These are phyloP conservation scores for Steatornis caripensis DNA, from an alignment of 2,113 vertebrate species.

Conservation along the genomic window DNA sequence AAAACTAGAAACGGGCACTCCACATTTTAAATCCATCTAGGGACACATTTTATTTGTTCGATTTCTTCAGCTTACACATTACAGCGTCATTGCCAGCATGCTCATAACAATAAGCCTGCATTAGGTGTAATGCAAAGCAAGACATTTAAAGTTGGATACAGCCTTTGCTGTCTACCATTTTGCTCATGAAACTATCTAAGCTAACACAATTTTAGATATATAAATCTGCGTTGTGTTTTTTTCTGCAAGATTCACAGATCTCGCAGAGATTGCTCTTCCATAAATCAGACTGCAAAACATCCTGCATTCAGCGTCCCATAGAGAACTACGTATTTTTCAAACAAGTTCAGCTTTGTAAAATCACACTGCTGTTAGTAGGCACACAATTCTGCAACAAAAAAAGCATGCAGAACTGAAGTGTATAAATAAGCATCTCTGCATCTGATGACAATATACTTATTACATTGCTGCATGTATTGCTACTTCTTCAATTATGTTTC, in stretches of 20 bases:
- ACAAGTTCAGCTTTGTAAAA: not conserved
- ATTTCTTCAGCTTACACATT: not conserved
- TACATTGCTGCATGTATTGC: not conserved
- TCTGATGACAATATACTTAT: not conserved
- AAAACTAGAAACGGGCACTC: not conserved
- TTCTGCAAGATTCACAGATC: not conserved
- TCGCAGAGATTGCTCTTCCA: not conserved
- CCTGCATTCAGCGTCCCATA: not conserved
- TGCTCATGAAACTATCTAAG: not conserved
- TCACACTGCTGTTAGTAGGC: not conserved
- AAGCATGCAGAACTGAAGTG: not conserved
- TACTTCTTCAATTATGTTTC: not conserved
- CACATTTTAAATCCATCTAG: not conserved
- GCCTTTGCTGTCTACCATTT: not conserved
- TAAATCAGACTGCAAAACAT: not conserved
- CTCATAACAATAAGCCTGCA: not conserved
- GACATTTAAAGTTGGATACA: not conserved
- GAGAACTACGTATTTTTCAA: not conserved
- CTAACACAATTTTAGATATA: not conserved
- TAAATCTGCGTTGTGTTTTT: not conserved
- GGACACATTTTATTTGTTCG: not conserved
- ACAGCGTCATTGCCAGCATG: not conserved
- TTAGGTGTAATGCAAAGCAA: not conserved
- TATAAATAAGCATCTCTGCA: not conserved
- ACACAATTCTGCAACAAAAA: not conserved